Percentiles rank a stretch among this genome's conserved stretches.
These are phyloP conservation scores for Polietes domitor DNA, from an alignment of 2,888 invertebrate species.

Conservation along the genomic window DNA sequence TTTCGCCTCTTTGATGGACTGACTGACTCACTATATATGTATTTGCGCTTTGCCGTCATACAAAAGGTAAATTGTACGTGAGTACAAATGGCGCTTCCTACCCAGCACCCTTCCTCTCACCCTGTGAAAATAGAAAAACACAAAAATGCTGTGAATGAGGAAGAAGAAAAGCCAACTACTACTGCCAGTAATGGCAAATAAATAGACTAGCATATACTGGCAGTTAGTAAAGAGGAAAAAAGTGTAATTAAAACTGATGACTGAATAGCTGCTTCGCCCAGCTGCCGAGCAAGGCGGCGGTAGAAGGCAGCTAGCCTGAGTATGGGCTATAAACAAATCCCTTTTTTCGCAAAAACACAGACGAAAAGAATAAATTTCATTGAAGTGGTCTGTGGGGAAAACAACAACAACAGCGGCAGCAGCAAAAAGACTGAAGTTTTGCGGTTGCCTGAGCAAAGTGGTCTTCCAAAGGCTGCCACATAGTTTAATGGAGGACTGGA, in stretches of 20 bases:
- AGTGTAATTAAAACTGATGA: constrained; percentile 17
- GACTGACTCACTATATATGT: not conserved
- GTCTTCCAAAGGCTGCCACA: not conserved
- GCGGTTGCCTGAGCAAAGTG: not conserved
- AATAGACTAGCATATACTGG: not conserved
- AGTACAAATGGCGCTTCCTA: not conserved
- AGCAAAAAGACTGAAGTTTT: not conserved
- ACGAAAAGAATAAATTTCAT: not conserved
- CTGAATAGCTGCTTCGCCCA: not conserved
- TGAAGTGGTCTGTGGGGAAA: not conserved
- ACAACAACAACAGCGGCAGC: not conserved
- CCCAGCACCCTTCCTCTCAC: too few relatives aligned
- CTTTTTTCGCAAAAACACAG: not conserved
- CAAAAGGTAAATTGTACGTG: not conserved
- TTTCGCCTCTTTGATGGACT: not conserved
- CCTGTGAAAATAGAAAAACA: too few relatives aligned
- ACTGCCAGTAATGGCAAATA: constrained; percentile 9
- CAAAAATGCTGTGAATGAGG: not conserved
- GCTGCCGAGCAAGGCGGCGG: not conserved
- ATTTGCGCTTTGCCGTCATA: not conserved
- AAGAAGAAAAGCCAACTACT: not conserved
- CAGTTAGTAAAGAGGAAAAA: not conserved
- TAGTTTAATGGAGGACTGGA: too few relatives aligned
- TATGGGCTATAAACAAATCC: not conserved
- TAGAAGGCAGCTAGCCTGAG: not conserved